A percentile compares a stretch with the other conserved stretches of the same genome.
phyloP scores from a whole-genome alignment of 1,140 invertebrate species.

The Drosophila mayri region DNA sequence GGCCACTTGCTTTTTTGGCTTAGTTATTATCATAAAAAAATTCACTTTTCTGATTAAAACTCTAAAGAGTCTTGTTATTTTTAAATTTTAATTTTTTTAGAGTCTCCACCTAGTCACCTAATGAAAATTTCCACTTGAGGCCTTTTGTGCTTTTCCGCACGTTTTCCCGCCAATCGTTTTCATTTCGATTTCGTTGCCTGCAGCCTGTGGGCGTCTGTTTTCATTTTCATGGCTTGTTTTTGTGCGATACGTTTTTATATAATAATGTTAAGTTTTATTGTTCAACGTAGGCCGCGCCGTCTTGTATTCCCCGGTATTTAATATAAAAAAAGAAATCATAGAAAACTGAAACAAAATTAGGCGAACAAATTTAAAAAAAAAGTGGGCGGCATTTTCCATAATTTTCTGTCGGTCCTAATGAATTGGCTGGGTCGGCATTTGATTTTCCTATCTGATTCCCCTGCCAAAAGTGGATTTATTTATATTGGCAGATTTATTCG shows the following conservation, averaged over 20 bases:
- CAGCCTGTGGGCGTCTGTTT: constrained; percentile 51
- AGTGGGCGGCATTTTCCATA: constrained; percentile 58
- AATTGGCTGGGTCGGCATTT: constrained; percentile 49
- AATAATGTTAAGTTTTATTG: constrained; percentile 54
- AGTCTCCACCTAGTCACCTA: constrained; percentile 2
- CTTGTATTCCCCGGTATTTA: constrained; percentile 53
- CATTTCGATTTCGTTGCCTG: constrained; percentile 8
- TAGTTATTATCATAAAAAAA: no score
- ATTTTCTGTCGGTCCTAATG: constrained; percentile 49
- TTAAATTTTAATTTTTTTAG: background rate
- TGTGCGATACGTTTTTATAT: constrained; percentile 46
- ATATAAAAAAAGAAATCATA: constrained; percentile 17
- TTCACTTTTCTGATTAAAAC: no score
- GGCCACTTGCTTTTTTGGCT: no score
- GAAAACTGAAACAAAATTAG: constrained; percentile 1
- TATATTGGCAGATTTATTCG: constrained; percentile 55
- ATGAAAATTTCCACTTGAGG: constrained; percentile 9
- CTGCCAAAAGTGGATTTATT: constrained; percentile 48
- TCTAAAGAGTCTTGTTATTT: no score
- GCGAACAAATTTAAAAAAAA: constrained; percentile 36
- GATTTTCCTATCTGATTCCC: constrained; percentile 46
- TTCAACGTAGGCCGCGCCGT: constrained; percentile 38
- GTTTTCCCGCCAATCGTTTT: constrained; percentile 30
- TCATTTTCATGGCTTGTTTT: constrained; percentile 49
- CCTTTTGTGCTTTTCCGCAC: constrained; percentile 46